phyloP scores from a whole-genome alignment of 2,797 vertebrate species.

The Bradypus variegatus region DNA sequence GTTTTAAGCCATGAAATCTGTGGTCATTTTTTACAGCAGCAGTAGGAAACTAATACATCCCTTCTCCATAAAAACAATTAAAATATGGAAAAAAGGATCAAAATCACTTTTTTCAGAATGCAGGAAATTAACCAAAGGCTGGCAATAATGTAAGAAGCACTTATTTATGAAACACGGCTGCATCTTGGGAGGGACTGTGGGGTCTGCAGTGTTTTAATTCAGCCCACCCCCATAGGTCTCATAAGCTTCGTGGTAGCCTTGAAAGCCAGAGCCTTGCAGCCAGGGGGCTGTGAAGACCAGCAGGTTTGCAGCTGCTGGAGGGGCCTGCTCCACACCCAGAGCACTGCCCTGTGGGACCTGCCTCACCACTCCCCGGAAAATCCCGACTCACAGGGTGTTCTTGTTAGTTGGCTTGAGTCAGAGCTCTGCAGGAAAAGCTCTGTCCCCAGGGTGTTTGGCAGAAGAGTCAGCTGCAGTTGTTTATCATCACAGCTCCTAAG shows the following conservation, averaged over 20 bases:
- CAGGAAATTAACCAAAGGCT: neutral
- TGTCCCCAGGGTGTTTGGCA: neutral
- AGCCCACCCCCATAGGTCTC: neutral
- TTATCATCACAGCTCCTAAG: neutral
- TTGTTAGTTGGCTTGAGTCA: neutral
- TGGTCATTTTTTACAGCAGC: neutral
- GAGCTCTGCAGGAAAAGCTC: neutral
- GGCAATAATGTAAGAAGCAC: neutral
- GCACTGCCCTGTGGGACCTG: too few relatives aligned
- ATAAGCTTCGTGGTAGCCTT: rapidly evolving
- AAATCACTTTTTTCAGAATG: neutral
- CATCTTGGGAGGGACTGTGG: neutral
- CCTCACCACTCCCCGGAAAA: neutral
- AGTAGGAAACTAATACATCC: neutral
- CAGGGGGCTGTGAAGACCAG: neutral
- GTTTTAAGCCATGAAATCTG: neutral
- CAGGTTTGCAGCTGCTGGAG: neutral
- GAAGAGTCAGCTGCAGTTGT: neutral
- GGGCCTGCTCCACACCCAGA: too few relatives aligned
- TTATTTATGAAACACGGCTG: neutral
- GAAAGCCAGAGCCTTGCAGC: neutral
- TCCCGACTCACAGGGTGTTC: rapidly evolving
- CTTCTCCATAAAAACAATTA: neutral
- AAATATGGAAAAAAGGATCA: neutral
- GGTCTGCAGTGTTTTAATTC: too few relatives aligned